These are phyloP conservation scores for Heliconius cydno DNA, from an alignment of 2,888 invertebrate species.

Conservation along the genomic window DNA sequence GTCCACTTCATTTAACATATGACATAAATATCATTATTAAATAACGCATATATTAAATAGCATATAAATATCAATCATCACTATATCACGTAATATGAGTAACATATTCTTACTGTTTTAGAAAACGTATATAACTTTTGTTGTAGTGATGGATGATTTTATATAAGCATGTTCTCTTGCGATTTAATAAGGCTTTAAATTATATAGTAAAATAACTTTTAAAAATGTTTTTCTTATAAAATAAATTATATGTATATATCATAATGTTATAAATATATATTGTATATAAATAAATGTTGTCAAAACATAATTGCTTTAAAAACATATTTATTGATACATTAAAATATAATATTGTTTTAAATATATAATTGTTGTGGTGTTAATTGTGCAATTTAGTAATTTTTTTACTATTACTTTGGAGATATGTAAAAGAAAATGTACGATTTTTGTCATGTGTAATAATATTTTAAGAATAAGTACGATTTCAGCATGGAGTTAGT, in stretches of 20 bases:
- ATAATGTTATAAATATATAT: conserved; percentile 9
- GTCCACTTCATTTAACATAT: conserved; percentile 51
- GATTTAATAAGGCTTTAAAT: conserved; percentile 16
- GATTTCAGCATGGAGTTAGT: conserved; percentile 83
- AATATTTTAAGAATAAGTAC: conserved; percentile 21
- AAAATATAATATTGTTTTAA: not conserved
- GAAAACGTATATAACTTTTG: not conserved
- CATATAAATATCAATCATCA: conserved; percentile 2
- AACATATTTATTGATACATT: not conserved
- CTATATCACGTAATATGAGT: not conserved
- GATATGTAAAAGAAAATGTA: not conserved
- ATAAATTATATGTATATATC: not conserved
- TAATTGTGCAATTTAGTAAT: not conserved
- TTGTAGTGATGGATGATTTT: conserved; percentile 7
- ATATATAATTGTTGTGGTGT: not conserved
- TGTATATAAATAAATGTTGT: not conserved
- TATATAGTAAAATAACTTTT: conserved; percentile 13
- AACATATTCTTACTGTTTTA: not conserved
- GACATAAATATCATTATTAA: conserved; percentile 23
- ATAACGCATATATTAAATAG: conserved; percentile 2
- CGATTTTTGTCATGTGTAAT: not conserved
- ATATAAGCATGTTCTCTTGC: conserved; percentile 14
- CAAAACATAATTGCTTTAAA: not conserved
- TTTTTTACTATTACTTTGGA: not conserved
- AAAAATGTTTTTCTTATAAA: not conserved